Base-by-base conservation (phyloP, 2,113 vertebrate genomes). In the Numenius arquata region DNA sequence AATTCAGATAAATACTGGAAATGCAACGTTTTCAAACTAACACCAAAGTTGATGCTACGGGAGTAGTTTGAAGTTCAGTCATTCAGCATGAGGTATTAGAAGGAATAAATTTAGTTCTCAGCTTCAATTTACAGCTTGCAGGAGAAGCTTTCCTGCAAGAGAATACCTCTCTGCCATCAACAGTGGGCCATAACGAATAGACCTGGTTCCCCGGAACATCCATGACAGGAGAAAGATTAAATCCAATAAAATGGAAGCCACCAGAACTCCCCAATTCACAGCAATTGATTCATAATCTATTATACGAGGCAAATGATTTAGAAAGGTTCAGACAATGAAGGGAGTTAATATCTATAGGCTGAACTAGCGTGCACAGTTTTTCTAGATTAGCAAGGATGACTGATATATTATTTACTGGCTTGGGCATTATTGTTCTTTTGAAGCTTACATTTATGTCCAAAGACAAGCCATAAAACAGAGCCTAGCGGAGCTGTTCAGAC, bases 191-290 rank as follows among this genome's bases (percentile, higher is more conserved):
- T 92, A 93, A 91, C 40, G 21, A 91, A 95, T 76, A 75, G 66
- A 72, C 40, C 58, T 5, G 13, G 38, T 55, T 85, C 58, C 66
- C 67, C 73, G 61, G 65, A 94, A 96, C 63, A 56, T 50, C 58
- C 89, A 40, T 91, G 93, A 85, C 91, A 96, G 85, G 32, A 89
- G 88, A 94, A 96, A 94, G 91, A 97, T 94, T 95, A 86, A 95
- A 94, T 85, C 87, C 74, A 96, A 93, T 95, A 93, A 96, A 94
- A 90, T 41, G 26, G 82, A 96, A 97, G 75, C 87, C 90, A 88
- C 75, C 73, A 83, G 71, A 88, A 72, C 66, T 95, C 50, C 38
- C 62, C 77, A 93, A 7, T 72, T 93, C 76, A 73, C 61, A 70
- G 41, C 85, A 92, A 78, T 25, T 77, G 79, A 95, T 93, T 97